A percentile compares a stretch with the other conserved stretches of the same genome.
phyloP scores from a whole-genome alignment of 2,888 invertebrate genomes.

The Petrolisthes cinctipes region DNA sequence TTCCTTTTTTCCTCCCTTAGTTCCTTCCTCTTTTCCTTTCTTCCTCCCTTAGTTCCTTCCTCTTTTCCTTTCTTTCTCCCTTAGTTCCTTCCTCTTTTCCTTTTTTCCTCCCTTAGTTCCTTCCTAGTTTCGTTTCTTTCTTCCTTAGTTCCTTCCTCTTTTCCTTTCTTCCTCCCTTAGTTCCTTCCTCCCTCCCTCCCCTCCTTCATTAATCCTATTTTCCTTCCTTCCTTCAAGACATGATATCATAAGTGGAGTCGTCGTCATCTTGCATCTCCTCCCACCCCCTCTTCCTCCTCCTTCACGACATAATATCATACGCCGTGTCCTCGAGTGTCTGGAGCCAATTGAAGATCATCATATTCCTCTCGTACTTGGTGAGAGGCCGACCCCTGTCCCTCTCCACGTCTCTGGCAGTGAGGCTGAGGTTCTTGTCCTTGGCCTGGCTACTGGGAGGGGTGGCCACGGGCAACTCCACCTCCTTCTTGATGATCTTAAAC shows the following conservation, averaged over 20 bases:
- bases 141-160: too few relatives aligned
- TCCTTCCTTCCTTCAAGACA: background rate
- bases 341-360: constrained; percentile 96
- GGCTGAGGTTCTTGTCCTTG: constrained; percentile 40
- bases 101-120: background rate
- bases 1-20: background rate
- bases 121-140: too few relatives aligned
- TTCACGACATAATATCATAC: constrained; percentile 58
- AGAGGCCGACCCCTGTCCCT: constrained; percentile 85
- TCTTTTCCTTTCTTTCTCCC: background rate
- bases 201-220: background rate
- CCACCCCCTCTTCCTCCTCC: constrained; percentile 56
- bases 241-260: constrained; percentile 12
- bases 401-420: constrained; percentile 76
- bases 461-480: constrained; percentile 60
- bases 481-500: constrained; percentile 63
- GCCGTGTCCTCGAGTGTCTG: constrained; percentile 79
- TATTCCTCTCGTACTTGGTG: constrained; percentile 91
- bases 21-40: background rate
- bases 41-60: background rate
- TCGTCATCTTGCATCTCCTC: constrained; percentile 11
- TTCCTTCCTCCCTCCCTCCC: background rate
- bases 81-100: background rate
- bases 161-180: background rate
- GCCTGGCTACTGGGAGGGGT: constrained; percentile 66